A percentile compares a stretch with the other conserved stretches of the same genome.
These are phyloP conservation scores for Epistrophe grossulariae DNA, from an alignment of 2,888 invertebrate genomes.

Conservation along the genomic window DNA sequence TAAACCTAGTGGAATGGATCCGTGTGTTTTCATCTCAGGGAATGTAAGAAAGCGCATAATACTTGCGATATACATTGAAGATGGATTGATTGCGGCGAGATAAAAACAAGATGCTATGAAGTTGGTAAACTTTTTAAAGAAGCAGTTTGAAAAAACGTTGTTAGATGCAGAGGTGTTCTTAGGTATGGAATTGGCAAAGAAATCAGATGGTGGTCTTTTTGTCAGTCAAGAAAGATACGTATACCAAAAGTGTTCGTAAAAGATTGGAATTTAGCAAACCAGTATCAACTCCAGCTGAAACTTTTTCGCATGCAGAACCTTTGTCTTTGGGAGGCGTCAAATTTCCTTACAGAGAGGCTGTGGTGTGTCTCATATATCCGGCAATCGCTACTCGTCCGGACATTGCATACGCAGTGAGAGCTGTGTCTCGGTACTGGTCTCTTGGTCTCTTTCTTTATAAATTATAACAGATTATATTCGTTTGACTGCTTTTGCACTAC, in stretches of 20 bases:
- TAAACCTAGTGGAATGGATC: slow-evolving; percentile 76
- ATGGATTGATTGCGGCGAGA: slow-evolving; percentile 76
- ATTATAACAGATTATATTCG: too few relatives aligned
- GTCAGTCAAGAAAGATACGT: slow-evolving; percentile 14
- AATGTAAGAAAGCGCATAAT: slow-evolving; percentile 57
- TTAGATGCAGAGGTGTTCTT: slow-evolving; percentile 20
- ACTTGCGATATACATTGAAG: slow-evolving; percentile 75
- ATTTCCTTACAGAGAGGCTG: not conserved
- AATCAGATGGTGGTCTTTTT: not conserved
- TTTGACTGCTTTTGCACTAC: too few relatives aligned
- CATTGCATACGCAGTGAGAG: too few relatives aligned
- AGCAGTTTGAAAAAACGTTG: slow-evolving; percentile 22
- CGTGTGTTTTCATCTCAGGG: slow-evolving; percentile 77
- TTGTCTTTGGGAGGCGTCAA: not conserved
- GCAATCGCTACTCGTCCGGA: too few relatives aligned
- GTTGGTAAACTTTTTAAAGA: slow-evolving; percentile 1
- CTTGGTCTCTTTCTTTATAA: too few relatives aligned
- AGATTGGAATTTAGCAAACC: not conserved
- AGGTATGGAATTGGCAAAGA: not conserved
- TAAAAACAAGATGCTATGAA: slow-evolving; percentile 4
- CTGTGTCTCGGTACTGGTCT: too few relatives aligned
- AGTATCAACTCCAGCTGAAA: slow-evolving; percentile 3
- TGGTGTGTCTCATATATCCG: too few relatives aligned
- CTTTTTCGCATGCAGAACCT: not conserved
- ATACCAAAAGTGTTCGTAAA: not conserved